phyloP scores from a whole-genome alignment of 2,888 invertebrate genomes.

The Myopa tessellatipennis region DNA sequence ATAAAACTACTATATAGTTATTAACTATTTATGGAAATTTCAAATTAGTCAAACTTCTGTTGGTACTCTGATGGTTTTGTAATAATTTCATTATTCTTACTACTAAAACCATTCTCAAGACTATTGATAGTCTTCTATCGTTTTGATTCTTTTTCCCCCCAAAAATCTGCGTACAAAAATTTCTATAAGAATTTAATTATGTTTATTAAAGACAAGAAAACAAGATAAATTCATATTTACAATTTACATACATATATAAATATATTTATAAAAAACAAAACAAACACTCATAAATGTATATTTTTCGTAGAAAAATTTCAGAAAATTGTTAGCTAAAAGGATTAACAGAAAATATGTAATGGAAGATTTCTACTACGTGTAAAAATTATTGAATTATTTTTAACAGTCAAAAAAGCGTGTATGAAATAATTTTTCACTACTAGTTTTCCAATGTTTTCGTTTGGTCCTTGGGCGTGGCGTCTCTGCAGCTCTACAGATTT shows the following conservation, averaged over 20 bases:
- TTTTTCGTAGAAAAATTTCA: conserved; percentile 32
- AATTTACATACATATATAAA: conserved; percentile 31
- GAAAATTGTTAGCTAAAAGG: neutral
- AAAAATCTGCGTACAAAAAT: conserved; percentile 35
- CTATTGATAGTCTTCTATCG: neutral
- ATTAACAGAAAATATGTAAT: conserved; percentile 1
- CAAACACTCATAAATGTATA: conserved; percentile 31
- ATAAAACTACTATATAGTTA: conserved; percentile 8
- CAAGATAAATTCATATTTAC: conserved; percentile 30
- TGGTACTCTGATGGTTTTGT: neutral
- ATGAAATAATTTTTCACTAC: conserved; percentile 11
- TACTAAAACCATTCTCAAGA: neutral
- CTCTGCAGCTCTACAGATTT: neutral
- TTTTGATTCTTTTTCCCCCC: conserved; percentile 5
- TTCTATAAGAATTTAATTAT: conserved; percentile 16
- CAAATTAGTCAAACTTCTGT: neutral
- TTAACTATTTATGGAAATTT: conserved; percentile 5
- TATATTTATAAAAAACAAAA: conserved; percentile 14
- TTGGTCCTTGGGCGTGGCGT: neutral
- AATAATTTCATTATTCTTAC: neutral
- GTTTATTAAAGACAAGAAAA: conserved; percentile 17
- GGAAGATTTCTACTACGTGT: conserved; percentile 15
- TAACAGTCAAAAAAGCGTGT: conserved; percentile 31
- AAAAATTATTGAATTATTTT: conserved; percentile 39
- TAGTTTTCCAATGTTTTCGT: neutral